Evolutionary conservation across 2,113 vertebrate species (phyloP), one percentile per base, ranked within the genome.

Genomic region (Corythaixoides concolor): DNA sequence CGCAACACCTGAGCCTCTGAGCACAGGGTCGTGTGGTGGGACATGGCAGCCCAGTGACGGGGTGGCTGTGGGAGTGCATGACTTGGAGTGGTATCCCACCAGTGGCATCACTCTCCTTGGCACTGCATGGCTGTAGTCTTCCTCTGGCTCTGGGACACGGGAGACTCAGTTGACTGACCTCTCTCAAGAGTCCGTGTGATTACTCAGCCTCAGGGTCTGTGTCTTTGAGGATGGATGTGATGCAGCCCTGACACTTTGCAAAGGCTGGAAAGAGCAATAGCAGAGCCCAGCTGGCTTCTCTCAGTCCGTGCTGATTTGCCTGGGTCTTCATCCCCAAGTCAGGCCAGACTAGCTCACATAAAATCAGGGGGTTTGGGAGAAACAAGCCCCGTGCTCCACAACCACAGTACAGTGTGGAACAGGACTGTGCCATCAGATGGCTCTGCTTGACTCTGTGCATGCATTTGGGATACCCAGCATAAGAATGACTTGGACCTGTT

Each of bases 41-140:
- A 15, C 6, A 2, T 13, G 41, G 28, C 32, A 60, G 30, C 32
- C 6, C 0, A 1, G 32, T 35, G 43, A 3, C 1, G 2, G 10
- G 15, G 6, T 32, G 53, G 1, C 62, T 35, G 9, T 55, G 43
- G 80, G 41, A 58, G 12, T 10, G 27, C 12, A 28, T 21, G 59
- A 8, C 47, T 47, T 66, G 64, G 45, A 74, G 76, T 15, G 8
- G 43, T 0, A 4, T 1, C 6, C 20, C 27, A 62, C 35, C 8
- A 17, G 58, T 22, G 63, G 17, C 39, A 58, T 56, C 4, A 0
- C 26, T 79, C 0, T 59, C 72, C 63, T 39, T 45, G 72, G 80
- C 55, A 35, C 84, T 41, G 63, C 27, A 1, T 8, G 83, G 53
- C 15, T 8, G 2, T 28, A 50, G 23, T 37, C 70, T 33, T 53